Conservation (phyloP, 2,888 invertebrate species). For the Chrysomela aeneicollis region DNA sequence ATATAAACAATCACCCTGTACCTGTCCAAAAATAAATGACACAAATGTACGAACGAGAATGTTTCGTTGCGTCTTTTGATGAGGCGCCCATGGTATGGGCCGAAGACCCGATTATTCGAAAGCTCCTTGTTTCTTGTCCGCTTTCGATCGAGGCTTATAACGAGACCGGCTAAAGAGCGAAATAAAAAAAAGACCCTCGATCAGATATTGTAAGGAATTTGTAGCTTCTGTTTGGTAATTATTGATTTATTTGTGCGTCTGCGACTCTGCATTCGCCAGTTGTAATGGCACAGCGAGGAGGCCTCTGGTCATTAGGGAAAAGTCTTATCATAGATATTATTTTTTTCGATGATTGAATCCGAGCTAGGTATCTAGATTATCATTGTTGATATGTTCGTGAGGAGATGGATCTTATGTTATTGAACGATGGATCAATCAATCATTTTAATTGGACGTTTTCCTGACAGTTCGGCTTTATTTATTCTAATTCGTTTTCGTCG, state of each 20-base stretch:
- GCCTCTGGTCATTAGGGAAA: slow-evolving; percentile 8
- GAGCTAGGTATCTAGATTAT: background rate
- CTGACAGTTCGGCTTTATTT: background rate
- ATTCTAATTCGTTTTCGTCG: slow-evolving; percentile 1
- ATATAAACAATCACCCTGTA: too few relatives aligned
- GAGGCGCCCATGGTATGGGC: background rate
- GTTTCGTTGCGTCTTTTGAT: background rate
- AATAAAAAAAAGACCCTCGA: slow-evolving; percentile 28
- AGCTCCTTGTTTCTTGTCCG: slow-evolving; percentile 27
- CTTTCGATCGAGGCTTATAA: slow-evolving; percentile 31
- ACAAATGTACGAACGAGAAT: background rate
- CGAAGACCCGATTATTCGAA: slow-evolving; percentile 18
- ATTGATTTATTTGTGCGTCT: slow-evolving; percentile 34
- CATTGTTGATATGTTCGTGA: background rate
- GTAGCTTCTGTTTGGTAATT: slow-evolving; percentile 40
- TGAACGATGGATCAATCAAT: background rate
- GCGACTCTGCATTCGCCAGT: slow-evolving; percentile 9
- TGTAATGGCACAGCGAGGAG: slow-evolving; percentile 15
- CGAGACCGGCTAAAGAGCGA: slow-evolving; percentile 30
- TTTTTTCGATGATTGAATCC: background rate
- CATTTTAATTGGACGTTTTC: slow-evolving; percentile 4
- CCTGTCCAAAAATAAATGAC: too few relatives aligned
- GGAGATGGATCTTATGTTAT: background rate
- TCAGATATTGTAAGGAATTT: slow-evolving; percentile 39
- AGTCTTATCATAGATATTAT: slow-evolving; percentile 2